phyloP scores from a whole-genome alignment of 2,113 vertebrate species.

The Pan troglodytes region NHGRI_mPanTro3-v2.1_pri NC_072416.2:23192001-23192500 shows the following conservation, averaged over 20 bases:
- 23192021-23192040: not conserved
- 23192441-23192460: not conserved
- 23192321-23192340: not conserved
- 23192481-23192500: not conserved
- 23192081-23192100: not conserved
- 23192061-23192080: not conserved
- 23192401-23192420: not conserved
- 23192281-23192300: not conserved
- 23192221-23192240: not conserved
- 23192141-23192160: not conserved
- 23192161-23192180: not conserved
- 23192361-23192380: not conserved
- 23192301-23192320: not conserved
- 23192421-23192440: not conserved
- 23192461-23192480: not conserved
- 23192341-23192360: not conserved
- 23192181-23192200: not conserved
- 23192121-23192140: not conserved
- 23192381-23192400: not conserved
- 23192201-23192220: not conserved
- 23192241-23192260: too few species aligned
- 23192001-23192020: not conserved
- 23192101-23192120: not conserved
- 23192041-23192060: not conserved
- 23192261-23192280: not conserved